Evolutionary conservation across 1,140 invertebrate genomes (phyloP).

Genomic region (Pogonus chalceus): DNA sequence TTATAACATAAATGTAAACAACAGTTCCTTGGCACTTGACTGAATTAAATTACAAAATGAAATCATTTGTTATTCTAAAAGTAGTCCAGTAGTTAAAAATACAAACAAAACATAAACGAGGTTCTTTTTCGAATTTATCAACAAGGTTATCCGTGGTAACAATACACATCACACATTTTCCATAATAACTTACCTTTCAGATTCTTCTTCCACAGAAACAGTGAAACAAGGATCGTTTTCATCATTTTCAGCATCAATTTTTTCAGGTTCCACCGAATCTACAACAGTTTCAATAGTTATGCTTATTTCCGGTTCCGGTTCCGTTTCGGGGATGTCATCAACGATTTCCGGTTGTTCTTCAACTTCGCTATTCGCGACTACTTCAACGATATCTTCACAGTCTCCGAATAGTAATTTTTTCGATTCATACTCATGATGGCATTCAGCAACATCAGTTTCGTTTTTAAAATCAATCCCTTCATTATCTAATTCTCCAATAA

Average conservation of each 20-base stretch:
- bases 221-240: not conserved
- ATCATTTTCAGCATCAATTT: not conserved
- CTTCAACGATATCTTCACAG: slow-evolving; percentile 1
- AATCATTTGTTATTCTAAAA: too few species aligned
- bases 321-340: not conserved
- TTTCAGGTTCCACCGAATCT: not conserved
- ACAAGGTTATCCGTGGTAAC: too few species aligned
- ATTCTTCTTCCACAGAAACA: not conserved
- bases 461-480: slow-evolving; percentile 3
- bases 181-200: too few species aligned
- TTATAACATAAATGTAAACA: too few species aligned
- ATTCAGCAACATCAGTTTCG: not conserved
- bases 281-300: not conserved
- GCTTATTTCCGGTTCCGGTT: not conserved
- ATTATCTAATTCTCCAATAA: not conserved
- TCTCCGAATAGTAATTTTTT: not conserved
- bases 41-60: too few species aligned
- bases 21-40: too few species aligned
- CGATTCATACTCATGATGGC: slow-evolving; percentile 3
- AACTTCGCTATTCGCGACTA: not conserved
- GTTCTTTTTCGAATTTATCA: too few species aligned
- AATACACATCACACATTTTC: too few species aligned
- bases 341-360: not conserved
- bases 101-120: too few species aligned
- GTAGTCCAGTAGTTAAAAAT: too few species aligned